Base-by-base conservation (phyloP, 2,113 vertebrate genomes). In the Neodontobutis hainanensis region DNA sequence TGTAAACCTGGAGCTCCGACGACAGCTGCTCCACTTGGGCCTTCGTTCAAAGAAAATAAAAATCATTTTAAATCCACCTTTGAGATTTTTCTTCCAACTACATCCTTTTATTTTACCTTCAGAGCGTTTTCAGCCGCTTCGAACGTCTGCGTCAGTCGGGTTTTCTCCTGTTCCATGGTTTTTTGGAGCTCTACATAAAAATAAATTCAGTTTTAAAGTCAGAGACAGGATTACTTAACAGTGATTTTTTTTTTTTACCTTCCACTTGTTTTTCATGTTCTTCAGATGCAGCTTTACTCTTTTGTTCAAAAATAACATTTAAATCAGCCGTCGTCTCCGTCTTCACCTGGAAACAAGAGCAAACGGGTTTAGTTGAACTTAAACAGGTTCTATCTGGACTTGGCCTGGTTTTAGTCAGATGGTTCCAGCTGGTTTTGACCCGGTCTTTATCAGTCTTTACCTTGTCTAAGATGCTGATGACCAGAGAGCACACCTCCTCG, bases 1-100 rank as follows among this genome's bases (percentile, higher is more conserved):
- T 91, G 73, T 92, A 96, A 65, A 88, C 72, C 65, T 94, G 90
- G 63, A 97, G 82, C 56, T 97, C 94, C 1, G 87, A 82, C 1
- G 65, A 90, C 76, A 96, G 84, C 0, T 35, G 59, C 12, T 91
- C 73, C 47, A 95, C 89, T 0, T 67, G 86, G 3, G 75, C 91
- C 95, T 97, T 62, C 2, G 83, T 3, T 38, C 9, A 43, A 43
- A 36, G 4, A 3, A 38, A 9, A 32, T 3, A 15, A 12, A 42
- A 16, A 14, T 34, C 11, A 55, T 1, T 43, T 43, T 2, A 43
- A 38, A 8, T 47, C 40, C 65, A 27, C 16, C 16, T 9, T 35
- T 43, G 14, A 46, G 2, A 53, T 9, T 16, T 1, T 15, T 14
- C 14, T 7, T 50, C 12, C n/a, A 4, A 16, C 12, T 36, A 42